phyloP scores from a whole-genome alignment of 2,113 vertebrate genomes.

The Puntigrus tetrazona region DNA sequence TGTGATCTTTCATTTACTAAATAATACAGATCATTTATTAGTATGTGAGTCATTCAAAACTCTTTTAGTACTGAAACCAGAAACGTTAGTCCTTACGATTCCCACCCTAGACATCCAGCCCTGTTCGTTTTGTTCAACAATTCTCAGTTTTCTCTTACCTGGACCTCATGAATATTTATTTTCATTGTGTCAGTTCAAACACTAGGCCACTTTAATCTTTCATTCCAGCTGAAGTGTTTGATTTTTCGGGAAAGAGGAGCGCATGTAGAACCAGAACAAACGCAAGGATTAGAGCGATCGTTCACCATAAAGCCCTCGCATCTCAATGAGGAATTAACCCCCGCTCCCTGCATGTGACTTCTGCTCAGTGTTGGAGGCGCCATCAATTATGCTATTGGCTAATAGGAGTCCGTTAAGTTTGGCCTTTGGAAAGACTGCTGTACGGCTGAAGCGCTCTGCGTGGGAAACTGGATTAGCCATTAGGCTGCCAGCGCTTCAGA shows the following conservation, averaged over 20 bases:
- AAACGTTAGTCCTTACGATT: neutral
- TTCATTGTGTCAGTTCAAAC: neutral
- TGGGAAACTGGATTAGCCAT: slow-evolving; percentile 43
- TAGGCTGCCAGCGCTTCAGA: slow-evolving; percentile 26
- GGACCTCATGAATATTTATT: slow-evolving; percentile 5
- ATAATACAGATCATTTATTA: neutral
- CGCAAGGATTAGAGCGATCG: neutral
- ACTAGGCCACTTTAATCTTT: slow-evolving; percentile 19
- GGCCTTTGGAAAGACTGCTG: slow-evolving; percentile 25
- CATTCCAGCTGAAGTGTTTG: slow-evolving; percentile 7
- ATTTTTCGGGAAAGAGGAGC: neutral
- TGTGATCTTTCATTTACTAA: neutral
- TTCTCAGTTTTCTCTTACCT: neutral
- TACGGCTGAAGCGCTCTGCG: slow-evolving; percentile 25
- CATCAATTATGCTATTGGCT: slow-evolving; percentile 38
- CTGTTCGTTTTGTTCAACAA: neutral
- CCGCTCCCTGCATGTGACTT: slow-evolving; percentile 14
- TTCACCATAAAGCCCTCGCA: slow-evolving; percentile 11
- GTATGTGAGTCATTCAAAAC: neutral
- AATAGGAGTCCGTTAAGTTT: slow-evolving; percentile 43
- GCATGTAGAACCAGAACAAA: slow-evolving; percentile 25
- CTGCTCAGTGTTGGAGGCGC: slow-evolving; percentile 22
- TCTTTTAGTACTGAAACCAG: neutral
- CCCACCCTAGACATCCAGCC: neutral
- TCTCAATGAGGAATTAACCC: slow-evolving; percentile 40